These are phyloP conservation scores for Lobophora halterata DNA, from an alignment of 2,888 invertebrate genomes.

Conservation along the genomic window DNA sequence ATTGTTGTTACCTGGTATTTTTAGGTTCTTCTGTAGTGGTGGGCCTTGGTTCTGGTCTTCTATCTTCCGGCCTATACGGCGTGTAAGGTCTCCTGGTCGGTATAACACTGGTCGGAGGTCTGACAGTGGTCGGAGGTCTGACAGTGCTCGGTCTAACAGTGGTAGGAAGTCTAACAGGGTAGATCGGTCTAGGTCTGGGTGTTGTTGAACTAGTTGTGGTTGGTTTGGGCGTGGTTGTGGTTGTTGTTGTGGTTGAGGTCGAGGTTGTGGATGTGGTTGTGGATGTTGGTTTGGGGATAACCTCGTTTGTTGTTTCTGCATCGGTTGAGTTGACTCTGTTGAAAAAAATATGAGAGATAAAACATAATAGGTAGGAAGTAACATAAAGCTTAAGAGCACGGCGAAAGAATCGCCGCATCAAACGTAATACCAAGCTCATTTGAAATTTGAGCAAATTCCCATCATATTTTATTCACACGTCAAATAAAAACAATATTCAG, in stretches of 20 bases:
- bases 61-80: constrained; percentile 24
- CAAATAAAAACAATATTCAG: too few relatives aligned
- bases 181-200: constrained; percentile 27
- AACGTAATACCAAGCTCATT: too few relatives aligned
- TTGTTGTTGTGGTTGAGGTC: constrained; percentile 16
- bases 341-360: background rate
- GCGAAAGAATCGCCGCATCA: too few relatives aligned
- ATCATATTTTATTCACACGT: too few relatives aligned
- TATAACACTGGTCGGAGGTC: constrained; percentile 18
- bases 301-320: constrained; percentile 11
- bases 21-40: constrained; percentile 9
- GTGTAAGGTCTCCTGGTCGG: constrained; percentile 31
- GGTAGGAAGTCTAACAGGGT: constrained; percentile 9
- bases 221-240: constrained; percentile 24
- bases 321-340: constrained; percentile 45
- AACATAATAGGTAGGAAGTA: too few relatives aligned
- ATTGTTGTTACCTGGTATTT: constrained; percentile 18
- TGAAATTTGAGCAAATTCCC: too few relatives aligned
- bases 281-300: constrained; percentile 14
- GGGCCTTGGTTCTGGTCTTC: constrained; percentile 5
- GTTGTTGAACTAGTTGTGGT: constrained; percentile 31
- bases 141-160: constrained; percentile 23
- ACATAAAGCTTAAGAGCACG: too few relatives aligned
- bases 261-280: constrained; percentile 25
- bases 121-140: constrained; percentile 19